phyloP scores from a whole-genome alignment of 1,140 invertebrate genomes.

The Halotydeus destructor region DNA sequence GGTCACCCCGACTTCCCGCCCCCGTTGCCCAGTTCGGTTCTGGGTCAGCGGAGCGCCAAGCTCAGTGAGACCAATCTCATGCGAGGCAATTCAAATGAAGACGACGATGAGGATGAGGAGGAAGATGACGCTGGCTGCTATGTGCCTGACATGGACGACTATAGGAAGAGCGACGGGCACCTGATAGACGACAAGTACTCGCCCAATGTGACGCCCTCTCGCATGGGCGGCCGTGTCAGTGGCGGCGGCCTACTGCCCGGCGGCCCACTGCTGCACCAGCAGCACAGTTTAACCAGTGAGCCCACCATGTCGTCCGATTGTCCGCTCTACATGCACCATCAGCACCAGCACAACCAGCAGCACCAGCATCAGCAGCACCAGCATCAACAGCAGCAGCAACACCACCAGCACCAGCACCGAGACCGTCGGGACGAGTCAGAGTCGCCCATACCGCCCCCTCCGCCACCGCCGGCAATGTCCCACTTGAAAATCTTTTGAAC shows the following conservation, averaged over 20 bases:
- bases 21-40: neutral
- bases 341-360: neutral
- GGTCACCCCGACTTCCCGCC: neutral
- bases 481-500: no score
- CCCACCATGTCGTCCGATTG: neutral
- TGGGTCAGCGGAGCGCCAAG: neutral
- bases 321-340: slow-evolving; percentile 6
- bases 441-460: slow-evolving; percentile 13
- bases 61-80: neutral
- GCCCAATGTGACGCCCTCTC: slow-evolving; percentile 3
- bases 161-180: neutral
- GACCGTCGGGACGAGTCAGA: slow-evolving; percentile 2
- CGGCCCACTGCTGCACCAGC: neutral
- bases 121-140: slow-evolving; percentile 20
- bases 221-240: slow-evolving; percentile 1
- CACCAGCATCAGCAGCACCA: neutral
- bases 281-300: neutral
- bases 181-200: slow-evolving; percentile 13
- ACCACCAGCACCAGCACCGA: neutral
- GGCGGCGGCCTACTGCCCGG: neutral
- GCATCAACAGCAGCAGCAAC: neutral
- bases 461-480: slow-evolving; percentile 13
- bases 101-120: slow-evolving; percentile 9
- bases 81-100: neutral
- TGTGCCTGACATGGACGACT: slow-evolving; percentile 17